These are phyloP conservation scores for Orthonyx spaldingii DNA, from an alignment of 2,113 vertebrate genomes.

Conservation along the genomic window DNA sequence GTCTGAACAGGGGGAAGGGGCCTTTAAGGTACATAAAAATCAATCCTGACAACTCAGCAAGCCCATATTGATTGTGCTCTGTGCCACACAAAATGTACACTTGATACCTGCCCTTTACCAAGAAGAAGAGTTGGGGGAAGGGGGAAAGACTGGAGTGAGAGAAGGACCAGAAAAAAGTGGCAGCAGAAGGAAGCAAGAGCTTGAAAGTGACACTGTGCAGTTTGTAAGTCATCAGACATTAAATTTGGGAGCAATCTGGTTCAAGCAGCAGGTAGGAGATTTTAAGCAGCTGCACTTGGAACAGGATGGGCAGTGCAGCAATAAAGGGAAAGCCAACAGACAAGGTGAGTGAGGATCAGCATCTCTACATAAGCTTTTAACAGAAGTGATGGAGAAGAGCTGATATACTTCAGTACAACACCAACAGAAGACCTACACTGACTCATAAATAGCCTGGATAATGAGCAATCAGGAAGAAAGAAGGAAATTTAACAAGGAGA, in stretches of 20 bases:
- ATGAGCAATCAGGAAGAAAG: slow-evolving; percentile 13
- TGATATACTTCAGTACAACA: background rate
- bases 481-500: slow-evolving; percentile 18
- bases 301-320: background rate
- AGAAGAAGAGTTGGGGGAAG: background rate
- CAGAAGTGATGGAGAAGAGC: background rate
- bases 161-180: background rate
- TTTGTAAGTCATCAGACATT: background rate
- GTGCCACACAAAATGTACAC: background rate
- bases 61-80: background rate
- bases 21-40: background rate
- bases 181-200: background rate
- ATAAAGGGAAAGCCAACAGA: background rate
- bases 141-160: background rate
- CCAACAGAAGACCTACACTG: background rate
- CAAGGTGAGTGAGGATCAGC: background rate
- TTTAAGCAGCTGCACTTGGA: slow-evolving; percentile 1
- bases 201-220: background rate
- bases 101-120: background rate
- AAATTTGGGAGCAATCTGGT: background rate
- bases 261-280: background rate
- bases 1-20: background rate
- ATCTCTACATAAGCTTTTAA: background rate
- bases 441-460: background rate
- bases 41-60: background rate